These are phyloP conservation scores for Cryptosula pallasiana DNA, from an alignment of 2,888 invertebrate species.

Conservation along the genomic window DNA sequence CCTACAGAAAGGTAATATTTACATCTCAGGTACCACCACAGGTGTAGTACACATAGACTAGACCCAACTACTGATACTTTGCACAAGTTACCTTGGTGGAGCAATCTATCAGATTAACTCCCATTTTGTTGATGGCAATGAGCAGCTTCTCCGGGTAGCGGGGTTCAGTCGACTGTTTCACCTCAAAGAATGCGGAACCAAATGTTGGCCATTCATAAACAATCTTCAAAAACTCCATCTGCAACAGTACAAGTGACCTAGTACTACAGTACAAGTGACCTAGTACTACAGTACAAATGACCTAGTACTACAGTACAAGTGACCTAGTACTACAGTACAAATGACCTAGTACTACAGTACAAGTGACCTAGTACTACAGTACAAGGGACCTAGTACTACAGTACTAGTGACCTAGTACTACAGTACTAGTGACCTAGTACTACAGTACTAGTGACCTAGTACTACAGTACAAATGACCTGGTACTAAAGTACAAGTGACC, in stretches of 20 bases:
- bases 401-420: slow-evolving; percentile 97
- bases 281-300: no score
- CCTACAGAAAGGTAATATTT: slow-evolving; percentile 64
- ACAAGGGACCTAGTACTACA: slow-evolving; percentile 94
- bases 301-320: no score
- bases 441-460: slow-evolving; percentile 98
- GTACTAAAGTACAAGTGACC: no score
- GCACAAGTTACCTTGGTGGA: slow-evolving; percentile 97
- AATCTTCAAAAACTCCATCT: slow-evolving; percentile 92
- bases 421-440: slow-evolving; percentile 97
- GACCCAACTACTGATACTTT: no score
- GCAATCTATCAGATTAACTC: slow-evolving; percentile 96
- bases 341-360: slow-evolving; percentile 95
- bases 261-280: no score
- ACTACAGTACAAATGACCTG: slow-evolving; percentile 93
- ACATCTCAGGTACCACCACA: no score
- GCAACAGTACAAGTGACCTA: slow-evolving; percentile 51
- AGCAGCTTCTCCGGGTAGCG: slow-evolving; percentile 93
- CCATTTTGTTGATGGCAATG: slow-evolving; percentile 98
- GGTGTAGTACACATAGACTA: no score
- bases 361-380: slow-evolving; percentile 98
- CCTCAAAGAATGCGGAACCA: slow-evolving; percentile 98
- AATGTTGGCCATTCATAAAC: slow-evolving; percentile 99
- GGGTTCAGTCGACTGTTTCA: slow-evolving; percentile 97
- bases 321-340: no score